Base-by-base conservation (phyloP, 2,797 vertebrate species). In the Pelochelys cantorii region DNA sequence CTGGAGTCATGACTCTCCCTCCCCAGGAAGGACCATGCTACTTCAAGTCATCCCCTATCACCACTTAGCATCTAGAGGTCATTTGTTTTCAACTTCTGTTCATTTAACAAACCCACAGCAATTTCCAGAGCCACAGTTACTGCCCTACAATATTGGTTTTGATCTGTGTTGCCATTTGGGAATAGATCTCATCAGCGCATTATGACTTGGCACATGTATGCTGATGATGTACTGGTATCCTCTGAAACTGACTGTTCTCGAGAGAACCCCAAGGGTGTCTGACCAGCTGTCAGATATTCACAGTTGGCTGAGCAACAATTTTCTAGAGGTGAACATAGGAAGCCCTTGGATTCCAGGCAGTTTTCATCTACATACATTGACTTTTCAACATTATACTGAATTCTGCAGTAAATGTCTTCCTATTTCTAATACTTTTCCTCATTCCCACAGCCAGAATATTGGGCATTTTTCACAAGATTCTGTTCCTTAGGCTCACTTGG, bases 251-350 rank as follows among this genome's bases (percentile, higher is more conserved):
- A 34, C 62, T 91, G 23, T 13, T 93, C 71, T 71, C 37, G 81
- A 90, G 55, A 80, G 68, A 48, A 37, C 87, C 82, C 74, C 4
- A 0, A 29, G 83, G 86, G 62, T 84, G 57, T 37, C 78, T 86
- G 86, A 7, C 71, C 95, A 87, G 83, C 89, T 95, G 84, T 92
- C 94, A 95, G 86, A 95, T 95, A 85, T 95, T 97, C 90, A 95
- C 91, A 91, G 94, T 20, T 96, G 95, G 81, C 88, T 91, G 84
- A 95, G 86, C 93, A 97, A 86, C 94, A 96, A 94, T 96, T 96
- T 96, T 96, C 97, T 93, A 95, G 94, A 95, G 65, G 74, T 93
- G 93, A 96, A 68, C 91, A 91, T 1, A 95, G 85, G 85, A 96
- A 95, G 56, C 71, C 82, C 83, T 78, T 82, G 75, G 34, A 60